phyloP scores from a whole-genome alignment of 2,888 invertebrate species.

The Limnephilus marmoratus region DNA sequence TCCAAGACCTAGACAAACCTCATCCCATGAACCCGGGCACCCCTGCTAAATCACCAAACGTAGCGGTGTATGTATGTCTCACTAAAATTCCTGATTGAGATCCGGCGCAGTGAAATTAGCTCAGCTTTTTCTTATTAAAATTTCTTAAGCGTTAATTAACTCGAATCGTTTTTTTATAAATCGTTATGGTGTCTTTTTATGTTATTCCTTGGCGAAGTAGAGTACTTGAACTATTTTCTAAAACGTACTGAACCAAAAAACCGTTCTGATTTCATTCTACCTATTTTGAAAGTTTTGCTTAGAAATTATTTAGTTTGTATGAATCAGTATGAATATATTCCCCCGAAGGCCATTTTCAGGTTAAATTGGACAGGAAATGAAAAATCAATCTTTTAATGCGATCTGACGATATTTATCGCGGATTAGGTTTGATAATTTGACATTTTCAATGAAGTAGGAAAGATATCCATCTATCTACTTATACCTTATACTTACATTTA shows the following conservation, averaged over 20 bases:
- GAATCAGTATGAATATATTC: no score
- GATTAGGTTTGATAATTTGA: not conserved
- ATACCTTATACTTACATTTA: not conserved
- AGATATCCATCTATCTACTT: not conserved
- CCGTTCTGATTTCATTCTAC: no score
- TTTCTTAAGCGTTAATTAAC: no score
- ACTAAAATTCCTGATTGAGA: not conserved
- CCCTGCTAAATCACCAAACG: no score
- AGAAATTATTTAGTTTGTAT: no score
- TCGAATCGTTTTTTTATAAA: no score
- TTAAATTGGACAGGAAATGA: not conserved
- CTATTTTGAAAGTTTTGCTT: no score
- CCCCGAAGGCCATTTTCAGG: not conserved
- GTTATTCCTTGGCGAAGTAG: not conserved
- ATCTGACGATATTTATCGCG: not conserved
- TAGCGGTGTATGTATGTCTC: no score
- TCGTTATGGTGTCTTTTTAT: no score
- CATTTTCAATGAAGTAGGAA: not conserved
- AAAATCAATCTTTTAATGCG: not conserved
- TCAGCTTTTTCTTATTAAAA: not conserved
- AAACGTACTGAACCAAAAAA: no score
- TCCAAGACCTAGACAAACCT: no score
- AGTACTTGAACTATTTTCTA: not conserved
- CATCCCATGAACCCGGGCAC: no score
- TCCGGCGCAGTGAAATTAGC: not conserved